Evolutionary conservation across 2,888 invertebrate species (phyloP), one percentile per base, ranked within the genome.

Genomic region (Thalpophila matura): DNA sequence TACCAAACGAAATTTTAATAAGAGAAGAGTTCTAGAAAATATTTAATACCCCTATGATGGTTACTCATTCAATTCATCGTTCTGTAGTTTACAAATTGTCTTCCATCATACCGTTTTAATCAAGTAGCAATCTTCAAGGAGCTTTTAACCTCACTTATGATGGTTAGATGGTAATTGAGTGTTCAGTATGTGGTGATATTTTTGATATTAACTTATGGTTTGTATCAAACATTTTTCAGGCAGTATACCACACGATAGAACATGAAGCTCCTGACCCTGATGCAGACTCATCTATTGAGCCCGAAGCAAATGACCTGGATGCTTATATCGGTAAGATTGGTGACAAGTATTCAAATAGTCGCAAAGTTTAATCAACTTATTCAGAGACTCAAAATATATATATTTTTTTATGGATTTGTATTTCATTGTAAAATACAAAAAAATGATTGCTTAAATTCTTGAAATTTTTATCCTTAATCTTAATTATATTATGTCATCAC

Each of bases 231-330:
- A 0, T 12, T 6, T 65, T 64, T 40, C 96, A 97, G 91, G 98
- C 98, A 0, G 96, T 98, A 66, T 96, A 96, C 53, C 98, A 98
- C 83, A 97, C 97, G 16, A 88, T 96, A 29, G 96, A 97, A 67
- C 96, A 97, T 62, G 95, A 96, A 40, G 92, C 86, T 69, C 67
- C 90, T 78, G 80, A 92, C 4, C 84, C 89, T 0, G 91, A 91
- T 6, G 86, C 86, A 12, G 91, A 92, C 51, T 87, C 90, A 49
- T 89, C 90, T 7, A 90, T 93, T 75, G 90, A 92, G 75, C 89
- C 89, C 1, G 90, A 88, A 74, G 85, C 87, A 0, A 89, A 91
- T 59, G 92, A 95, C 31, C 62, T 93, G 26, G 92, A 91, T 0
- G 67, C 82, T 3, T 94, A 88, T 59, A 86, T 93, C 50, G 89